These are phyloP conservation scores for Coenobita brevimanus DNA, from an alignment of 1,140 invertebrate genomes.

Conservation along the genomic window DNA sequence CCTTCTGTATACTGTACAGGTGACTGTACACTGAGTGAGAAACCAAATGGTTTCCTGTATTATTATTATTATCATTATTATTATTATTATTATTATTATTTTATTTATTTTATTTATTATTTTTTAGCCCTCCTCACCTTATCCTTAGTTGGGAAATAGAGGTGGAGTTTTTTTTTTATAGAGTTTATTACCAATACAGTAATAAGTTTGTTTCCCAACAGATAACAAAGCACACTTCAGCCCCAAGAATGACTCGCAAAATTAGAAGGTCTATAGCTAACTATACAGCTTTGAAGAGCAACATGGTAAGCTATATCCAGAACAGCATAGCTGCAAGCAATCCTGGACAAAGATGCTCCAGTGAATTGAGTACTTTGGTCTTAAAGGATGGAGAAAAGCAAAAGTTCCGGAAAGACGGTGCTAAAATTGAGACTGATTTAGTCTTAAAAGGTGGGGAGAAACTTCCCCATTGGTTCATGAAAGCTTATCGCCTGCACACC, in stretches of 20 bases:
- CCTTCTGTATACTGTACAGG: too few species aligned
- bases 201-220: too few species aligned
- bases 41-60: too few species aligned
- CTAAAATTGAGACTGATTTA: conserved; percentile 13
- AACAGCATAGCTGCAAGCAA: not conserved
- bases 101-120: too few species aligned
- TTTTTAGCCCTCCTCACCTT: too few species aligned
- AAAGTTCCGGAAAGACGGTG: not conserved
- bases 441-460: conserved; percentile 33
- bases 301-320: conserved; percentile 14
- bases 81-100: too few species aligned
- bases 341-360: not conserved
- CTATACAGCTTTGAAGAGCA: conserved; percentile 24
- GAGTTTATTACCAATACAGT: too few species aligned
- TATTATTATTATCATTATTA: too few species aligned
- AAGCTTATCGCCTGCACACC: conserved; percentile 44
- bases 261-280: not conserved
- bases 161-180: too few species aligned
- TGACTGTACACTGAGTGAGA: too few species aligned
- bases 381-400: not conserved
- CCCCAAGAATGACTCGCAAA: not conserved
- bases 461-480: conserved; percentile 55
- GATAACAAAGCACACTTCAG: too few species aligned
- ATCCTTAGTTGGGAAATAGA: too few species aligned
- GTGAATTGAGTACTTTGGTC: not conserved